A percentile compares a stretch with the other conserved stretches of the same genome.
These are phyloP conservation scores for Pseudeuparius sepicola DNA, from an alignment of 2,888 invertebrate genomes.

Conservation along the genomic window DNA sequence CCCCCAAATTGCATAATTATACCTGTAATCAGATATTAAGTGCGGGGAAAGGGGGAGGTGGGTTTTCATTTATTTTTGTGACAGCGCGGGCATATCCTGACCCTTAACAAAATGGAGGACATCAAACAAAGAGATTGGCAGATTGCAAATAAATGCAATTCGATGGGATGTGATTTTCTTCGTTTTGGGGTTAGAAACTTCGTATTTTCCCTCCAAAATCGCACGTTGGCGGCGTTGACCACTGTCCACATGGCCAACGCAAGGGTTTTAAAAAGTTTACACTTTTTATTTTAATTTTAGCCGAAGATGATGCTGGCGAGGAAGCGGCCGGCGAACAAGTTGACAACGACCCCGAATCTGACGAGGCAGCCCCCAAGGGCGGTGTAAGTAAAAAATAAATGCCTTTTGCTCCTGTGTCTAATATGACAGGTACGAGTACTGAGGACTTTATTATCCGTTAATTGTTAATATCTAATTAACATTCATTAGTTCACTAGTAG, in stretches of 20 bases:
- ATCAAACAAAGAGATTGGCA: constrained; percentile 67
- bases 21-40: constrained; percentile 33
- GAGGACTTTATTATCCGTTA: too few species aligned
- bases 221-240: constrained; percentile 31
- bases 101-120: constrained; percentile 72
- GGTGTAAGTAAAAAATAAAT: constrained; percentile 33
- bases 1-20: constrained; percentile 30
- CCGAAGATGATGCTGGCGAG: constrained; percentile 63
- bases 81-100: constrained; percentile 57
- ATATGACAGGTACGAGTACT: too few species aligned
- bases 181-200: constrained; percentile 35
- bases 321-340: constrained; percentile 52
- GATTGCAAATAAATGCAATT: constrained; percentile 40
- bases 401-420: too few species aligned
- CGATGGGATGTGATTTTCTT: constrained; percentile 18
- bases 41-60: constrained; percentile 35
- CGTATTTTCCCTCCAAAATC: constrained; percentile 35
- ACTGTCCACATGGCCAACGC: constrained; percentile 35
- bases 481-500: too few species aligned
- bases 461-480: too few species aligned
- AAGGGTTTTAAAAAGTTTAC: too few species aligned
- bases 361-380: constrained; percentile 55
- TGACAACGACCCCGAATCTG: constrained; percentile 67
- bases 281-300: too few species aligned
- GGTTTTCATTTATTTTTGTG: constrained; percentile 45